Percentiles rank a stretch among this genome's conserved stretches.
These are phyloP conservation scores for Pipistrellus nathusii DNA, from an alignment of 2,797 vertebrate species.

Conservation along the genomic window DNA sequence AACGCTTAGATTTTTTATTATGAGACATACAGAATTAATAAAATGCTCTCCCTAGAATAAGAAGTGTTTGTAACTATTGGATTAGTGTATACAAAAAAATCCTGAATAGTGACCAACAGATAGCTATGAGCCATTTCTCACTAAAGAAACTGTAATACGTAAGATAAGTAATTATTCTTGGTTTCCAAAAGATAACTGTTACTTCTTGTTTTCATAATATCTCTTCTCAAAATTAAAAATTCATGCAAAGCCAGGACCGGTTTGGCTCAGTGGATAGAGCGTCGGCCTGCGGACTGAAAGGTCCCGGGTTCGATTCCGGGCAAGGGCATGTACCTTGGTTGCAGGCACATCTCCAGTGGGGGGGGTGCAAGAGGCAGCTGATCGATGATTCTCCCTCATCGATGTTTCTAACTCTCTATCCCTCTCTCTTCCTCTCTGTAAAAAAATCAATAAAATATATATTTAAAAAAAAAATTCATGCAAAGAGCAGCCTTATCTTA, in stretches of 20 bases:
- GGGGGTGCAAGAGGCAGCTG: no score
- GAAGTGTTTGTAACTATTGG: neutral
- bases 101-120: neutral
- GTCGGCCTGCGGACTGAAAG: no score
- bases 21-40: neutral
- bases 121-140: neutral
- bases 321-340: no score
- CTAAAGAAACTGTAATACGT: neutral
- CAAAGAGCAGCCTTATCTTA: constrained; percentile 10
- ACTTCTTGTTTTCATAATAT: neutral
- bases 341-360: no score
- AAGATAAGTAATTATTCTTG: constrained; percentile 7
- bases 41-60: constrained; percentile 24
- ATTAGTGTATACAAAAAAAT: neutral
- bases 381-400: no score
- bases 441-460: no score
- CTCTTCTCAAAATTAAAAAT: constrained; percentile 55
- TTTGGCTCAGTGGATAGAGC: no score
- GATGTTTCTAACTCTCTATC: no score
- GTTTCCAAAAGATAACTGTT: neutral
- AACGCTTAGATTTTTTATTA: constrained; percentile 36
- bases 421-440: no score
- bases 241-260: constrained; percentile 17
- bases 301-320: no score
- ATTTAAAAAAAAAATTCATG: constrained; percentile 38